Base-by-base conservation (phyloP, 2,888 invertebrate genomes). In the Anorthoa munda region DNA sequence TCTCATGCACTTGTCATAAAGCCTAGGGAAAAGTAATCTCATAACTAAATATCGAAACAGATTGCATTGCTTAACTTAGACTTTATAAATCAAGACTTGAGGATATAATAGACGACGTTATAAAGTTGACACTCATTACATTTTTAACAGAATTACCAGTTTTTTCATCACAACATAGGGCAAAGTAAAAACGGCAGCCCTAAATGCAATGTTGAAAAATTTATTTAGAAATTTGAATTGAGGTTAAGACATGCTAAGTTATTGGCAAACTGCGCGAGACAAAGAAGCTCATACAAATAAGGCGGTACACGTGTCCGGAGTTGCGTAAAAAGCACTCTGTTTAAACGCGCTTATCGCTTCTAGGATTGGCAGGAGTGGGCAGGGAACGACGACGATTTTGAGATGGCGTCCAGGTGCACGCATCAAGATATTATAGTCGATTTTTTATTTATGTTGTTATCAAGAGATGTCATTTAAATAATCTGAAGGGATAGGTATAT, bases 261-360 rank as follows among this genome's bases (percentile, higher is more conserved):
- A 77, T 77, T 84, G 83, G 75, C 73, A 83, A 85, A 85, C 81
- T 61, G 51, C 18, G 18, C 72, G 72, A 86, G 76, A 83, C 86
- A 86, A 86, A 83, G 86, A 84, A 83, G 69, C 79, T 79, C 75
- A 75, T 82, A 76, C 79, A 86, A 83, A 82, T 83, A 81, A 72
- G 70, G 79, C 60, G 61, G 61, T 72, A 79, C 86, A 82, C 82
- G 82, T 85, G 85, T 82, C 61, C 61, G 60, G 55, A 66, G 79
- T 84, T 86, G 78, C 86, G 85, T 66, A 83, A 86, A 79, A 77
- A 79, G 72, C 66, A 75, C 63, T 75, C 68, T 72, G 76, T 78
- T 59, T 66, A 82, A 79, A 85, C 77, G 73, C 72, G 76, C 72
- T 84, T 85, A 79, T 82, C 79, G 55, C 31, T 61, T 72, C 56